Evolutionary conservation across 2,888 invertebrate genomes (phyloP), one percentile per base, ranked within the genome.

Genomic region (Pristionchus mayeri): DNA sequence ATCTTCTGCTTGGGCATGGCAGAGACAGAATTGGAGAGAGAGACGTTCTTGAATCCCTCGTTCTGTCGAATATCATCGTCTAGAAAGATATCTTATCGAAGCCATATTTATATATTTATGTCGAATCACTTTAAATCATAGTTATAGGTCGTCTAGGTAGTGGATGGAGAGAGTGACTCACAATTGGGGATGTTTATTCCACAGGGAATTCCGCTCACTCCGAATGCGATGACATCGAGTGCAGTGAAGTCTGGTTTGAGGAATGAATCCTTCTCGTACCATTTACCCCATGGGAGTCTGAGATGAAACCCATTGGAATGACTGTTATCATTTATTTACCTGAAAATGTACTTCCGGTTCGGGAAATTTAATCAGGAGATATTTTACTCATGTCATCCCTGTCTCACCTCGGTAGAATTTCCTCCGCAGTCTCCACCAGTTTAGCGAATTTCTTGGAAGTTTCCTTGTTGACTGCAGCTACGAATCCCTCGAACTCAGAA

Each of bases 121-220:
- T n/a, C n/a, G n/a, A n/a, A n/a, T n/a, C n/a, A n/a, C n/a, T n/a
- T n/a, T n/a, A n/a, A n/a, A n/a, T n/a, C n/a, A n/a, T n/a, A n/a
- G n/a, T n/a, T n/a, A n/a, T n/a, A n/a, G n/a, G n/a, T n/a, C n/a
- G n/a, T n/a, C n/a, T n/a, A n/a, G n/a, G n/a, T n/a, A n/a, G n/a
- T n/a, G n/a, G n/a, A n/a, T n/a, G n/a, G n/a, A n/a, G n/a, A n/a
- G 30, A 44, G 24, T n/a, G n/a, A n/a, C 60, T 60, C 95, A 97
- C 97, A 98, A 93, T 98, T 98, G 44, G 98, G 98, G 94, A 98
- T 98, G 93, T 98, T 98, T 90, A 98, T 98, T 86, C 98, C 98
- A 84, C 96, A 96, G 0, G 98, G 98, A 85, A 98, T 96, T 24
- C 96, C 97, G 91, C 97, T 96, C 13, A 96, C 96, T 0, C 96